A percentile compares a stretch with the other conserved stretches of the same genome.
Conservation (phyloP, 2,113 vertebrate genomes). For the Chamaetylas fuelleborni region DNA sequence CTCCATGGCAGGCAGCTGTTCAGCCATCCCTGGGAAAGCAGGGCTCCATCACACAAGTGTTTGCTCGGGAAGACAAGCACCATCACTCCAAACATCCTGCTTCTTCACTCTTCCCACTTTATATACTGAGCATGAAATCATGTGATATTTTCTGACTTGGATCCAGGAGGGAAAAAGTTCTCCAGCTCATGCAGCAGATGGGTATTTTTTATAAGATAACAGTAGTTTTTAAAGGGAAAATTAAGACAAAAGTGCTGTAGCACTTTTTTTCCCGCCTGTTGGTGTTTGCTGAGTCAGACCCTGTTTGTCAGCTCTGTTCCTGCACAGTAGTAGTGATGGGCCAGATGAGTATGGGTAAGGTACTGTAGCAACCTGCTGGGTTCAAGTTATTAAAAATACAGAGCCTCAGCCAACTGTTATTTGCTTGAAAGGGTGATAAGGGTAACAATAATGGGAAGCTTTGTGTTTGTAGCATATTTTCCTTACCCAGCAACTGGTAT, state of each 20-base stretch:
- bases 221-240: background rate
- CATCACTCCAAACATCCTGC: background rate
- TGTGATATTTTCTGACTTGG: background rate
- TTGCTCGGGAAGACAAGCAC: background rate
- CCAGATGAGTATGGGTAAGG: background rate
- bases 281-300: background rate
- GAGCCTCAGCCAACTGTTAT: background rate
- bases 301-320: background rate
- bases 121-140: background rate
- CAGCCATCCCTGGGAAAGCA: background rate
- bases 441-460: background rate
- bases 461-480: background rate
- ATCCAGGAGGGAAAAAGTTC: background rate
- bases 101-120: background rate
- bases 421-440: background rate
- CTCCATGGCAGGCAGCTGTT: background rate
- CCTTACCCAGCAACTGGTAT: background rate
- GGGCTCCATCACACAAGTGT: background rate
- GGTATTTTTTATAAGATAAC: background rate
- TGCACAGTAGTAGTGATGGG: background rate
- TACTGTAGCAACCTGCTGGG: background rate
- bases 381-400: background rate
- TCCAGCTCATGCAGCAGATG: background rate
- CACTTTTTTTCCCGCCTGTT: background rate
- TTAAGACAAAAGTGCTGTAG: accelerated